A percentile compares a stretch with the other conserved stretches of the same genome.
Conservation (phyloP, 1,140 invertebrate species). For the Platyscapa corneri region DNA sequence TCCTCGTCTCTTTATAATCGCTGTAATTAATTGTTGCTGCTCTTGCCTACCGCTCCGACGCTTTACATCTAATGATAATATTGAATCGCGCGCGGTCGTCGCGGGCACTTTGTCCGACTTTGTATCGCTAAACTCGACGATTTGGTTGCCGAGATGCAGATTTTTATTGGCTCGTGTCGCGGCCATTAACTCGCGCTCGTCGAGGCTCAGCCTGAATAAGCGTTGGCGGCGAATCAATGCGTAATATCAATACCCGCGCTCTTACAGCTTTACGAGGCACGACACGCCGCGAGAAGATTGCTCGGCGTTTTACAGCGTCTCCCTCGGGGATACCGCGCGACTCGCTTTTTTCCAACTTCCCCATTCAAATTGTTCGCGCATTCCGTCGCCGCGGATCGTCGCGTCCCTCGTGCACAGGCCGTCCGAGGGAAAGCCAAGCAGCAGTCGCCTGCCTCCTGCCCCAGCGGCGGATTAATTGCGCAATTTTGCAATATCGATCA, state of each 20-base stretch:
- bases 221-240: neutral
- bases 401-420: too few relatives aligned
- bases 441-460: too few relatives aligned
- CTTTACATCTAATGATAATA: constrained; percentile 9
- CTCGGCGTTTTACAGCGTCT: neutral
- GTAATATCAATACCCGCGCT: neutral
- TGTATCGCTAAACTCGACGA: neutral
- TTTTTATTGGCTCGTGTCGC: neutral
- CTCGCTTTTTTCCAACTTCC: too few relatives aligned
- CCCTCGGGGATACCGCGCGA: neutral
- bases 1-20: neutral
- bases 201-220: neutral
- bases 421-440: too few relatives aligned
- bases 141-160: neutral
- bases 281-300: neutral
- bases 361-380: too few relatives aligned
- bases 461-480: too few relatives aligned
- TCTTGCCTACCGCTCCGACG: neutral
- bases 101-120: neutral
- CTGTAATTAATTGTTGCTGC: constrained; percentile 21
- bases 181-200: neutral
- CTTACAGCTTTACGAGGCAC: neutral
- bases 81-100: too few relatives aligned
- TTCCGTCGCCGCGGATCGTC: neutral
- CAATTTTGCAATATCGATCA: too few relatives aligned